A percentile compares a stretch with the other conserved stretches of the same genome.
Evolutionary conservation across 1,140 invertebrate species (phyloP).

Genomic region (Drosophila funebris): DNA sequence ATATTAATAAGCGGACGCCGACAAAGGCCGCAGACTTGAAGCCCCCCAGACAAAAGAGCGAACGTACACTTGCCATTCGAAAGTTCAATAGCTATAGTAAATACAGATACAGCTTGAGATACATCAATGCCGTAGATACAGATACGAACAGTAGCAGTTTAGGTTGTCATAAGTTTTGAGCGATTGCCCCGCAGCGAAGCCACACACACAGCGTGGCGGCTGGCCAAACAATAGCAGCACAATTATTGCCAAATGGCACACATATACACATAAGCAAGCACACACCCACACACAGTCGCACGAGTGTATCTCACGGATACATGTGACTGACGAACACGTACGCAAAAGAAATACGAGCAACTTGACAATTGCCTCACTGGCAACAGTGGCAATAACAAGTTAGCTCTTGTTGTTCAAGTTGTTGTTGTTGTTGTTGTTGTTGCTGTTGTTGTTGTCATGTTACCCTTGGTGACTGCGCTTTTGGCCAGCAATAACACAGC

Average conservation of each 20-base stretch:
- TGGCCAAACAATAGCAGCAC: conserved; percentile 62
- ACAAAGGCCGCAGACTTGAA: conserved; percentile 35
- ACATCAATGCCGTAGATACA: conserved; percentile 38
- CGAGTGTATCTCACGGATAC: conserved; percentile 58
- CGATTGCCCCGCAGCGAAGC: conserved; percentile 76
- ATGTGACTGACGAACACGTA: conserved; percentile 22
- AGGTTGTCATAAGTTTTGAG: conserved; percentile 78
- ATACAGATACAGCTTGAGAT: not conserved
- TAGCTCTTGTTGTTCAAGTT: conserved; percentile 30
- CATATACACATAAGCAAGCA: conserved; percentile 32
- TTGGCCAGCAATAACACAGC: conserved; percentile 44
- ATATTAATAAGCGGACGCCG: conserved; percentile 49
- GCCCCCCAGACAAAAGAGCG: conserved; percentile 34
- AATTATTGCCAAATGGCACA: conserved; percentile 79
- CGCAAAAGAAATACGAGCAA: conserved; percentile 28
- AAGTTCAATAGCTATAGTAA: conserved; percentile 37
- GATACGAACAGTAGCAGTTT: conserved; percentile 69
- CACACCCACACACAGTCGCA: conserved; percentile 36
- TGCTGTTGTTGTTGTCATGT: conserved; percentile 5
- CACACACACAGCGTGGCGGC: conserved; percentile 75
- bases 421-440: conserved; percentile 5
- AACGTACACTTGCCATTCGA: conserved; percentile 58
- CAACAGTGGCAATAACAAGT: conserved; percentile 35
- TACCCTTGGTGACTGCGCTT: conserved; percentile 45
- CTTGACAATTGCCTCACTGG: conserved; percentile 47